Percentiles rank a stretch among this genome's conserved stretches.
phyloP scores from a whole-genome alignment of 2,113 vertebrate genomes.

The Oreochromis aureus region DNA sequence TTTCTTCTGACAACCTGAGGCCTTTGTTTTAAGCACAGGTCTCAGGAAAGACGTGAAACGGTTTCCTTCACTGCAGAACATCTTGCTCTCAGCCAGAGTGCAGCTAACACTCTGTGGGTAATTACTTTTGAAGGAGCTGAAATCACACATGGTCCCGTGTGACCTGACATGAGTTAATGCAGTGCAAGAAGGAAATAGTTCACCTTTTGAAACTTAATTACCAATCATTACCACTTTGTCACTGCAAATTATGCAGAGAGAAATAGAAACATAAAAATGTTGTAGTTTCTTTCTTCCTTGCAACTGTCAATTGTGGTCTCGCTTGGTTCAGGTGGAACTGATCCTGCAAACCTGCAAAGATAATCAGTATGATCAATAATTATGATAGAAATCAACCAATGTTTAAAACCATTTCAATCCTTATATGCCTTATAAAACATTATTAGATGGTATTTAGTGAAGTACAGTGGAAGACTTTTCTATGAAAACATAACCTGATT shows the following conservation, averaged over 20 bases:
- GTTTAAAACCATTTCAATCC: not conserved
- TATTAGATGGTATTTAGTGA: not conserved
- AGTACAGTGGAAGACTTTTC: not conserved
- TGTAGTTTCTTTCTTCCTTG: not conserved
- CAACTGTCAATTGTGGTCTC: not conserved
- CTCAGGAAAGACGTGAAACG: not conserved
- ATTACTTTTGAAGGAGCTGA: constrained; percentile 25
- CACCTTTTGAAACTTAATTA: constrained; percentile 17
- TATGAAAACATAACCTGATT: not conserved
- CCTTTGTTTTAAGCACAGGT: not conserved
- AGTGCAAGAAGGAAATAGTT: not conserved
- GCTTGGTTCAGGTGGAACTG: not conserved
- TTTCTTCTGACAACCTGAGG: not conserved
- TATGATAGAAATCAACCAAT: not conserved
- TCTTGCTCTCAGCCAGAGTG: not conserved
- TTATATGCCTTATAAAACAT: not conserved
- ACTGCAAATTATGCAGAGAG: not conserved
- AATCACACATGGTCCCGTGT: not conserved
- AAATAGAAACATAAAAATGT: not conserved
- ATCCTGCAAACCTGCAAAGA: not conserved
- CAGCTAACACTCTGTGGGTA: not conserved
- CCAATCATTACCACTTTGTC: not conserved
- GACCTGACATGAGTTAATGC: not conserved
- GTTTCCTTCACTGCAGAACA: not conserved
- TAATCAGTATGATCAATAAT: not conserved